A percentile compares a stretch with the other conserved stretches of the same genome.
phyloP scores from a whole-genome alignment of 2,888 invertebrate species.

The Acanthosepion pharaonis region DNA sequence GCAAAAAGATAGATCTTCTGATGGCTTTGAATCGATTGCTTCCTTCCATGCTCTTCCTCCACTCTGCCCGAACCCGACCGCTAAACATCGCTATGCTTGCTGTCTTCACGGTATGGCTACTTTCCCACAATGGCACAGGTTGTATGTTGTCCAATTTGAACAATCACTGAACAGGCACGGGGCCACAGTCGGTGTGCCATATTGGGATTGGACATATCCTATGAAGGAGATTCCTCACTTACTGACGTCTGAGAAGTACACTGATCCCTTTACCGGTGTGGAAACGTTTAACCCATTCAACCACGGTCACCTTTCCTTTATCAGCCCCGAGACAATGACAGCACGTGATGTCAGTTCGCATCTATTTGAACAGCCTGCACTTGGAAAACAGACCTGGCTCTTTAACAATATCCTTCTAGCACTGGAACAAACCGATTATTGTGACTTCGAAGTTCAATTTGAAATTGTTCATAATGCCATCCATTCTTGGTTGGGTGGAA shows the following conservation, averaged over 20 bases:
- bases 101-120: slow-evolving; percentile 58
- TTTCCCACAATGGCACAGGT: slow-evolving; percentile 58
- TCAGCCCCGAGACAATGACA: slow-evolving; percentile 48
- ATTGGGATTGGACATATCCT: slow-evolving; percentile 55
- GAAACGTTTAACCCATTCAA: slow-evolving; percentile 54
- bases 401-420: slow-evolving; percentile 49
- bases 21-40: slow-evolving; percentile 56
- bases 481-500: slow-evolving; percentile 50
- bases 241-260: slow-evolving; percentile 51
- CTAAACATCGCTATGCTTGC: slow-evolving; percentile 54
- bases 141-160: slow-evolving; percentile 57
- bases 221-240: slow-evolving; percentile 50
- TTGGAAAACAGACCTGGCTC: slow-evolving; percentile 47
- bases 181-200: slow-evolving; percentile 55
- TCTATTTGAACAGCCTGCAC: slow-evolving; percentile 47
- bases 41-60: slow-evolving; percentile 56
- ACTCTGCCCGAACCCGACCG: slow-evolving; percentile 55
- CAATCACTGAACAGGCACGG: slow-evolving; percentile 55
- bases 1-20: slow-evolving; percentile 54
- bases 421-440: slow-evolving; percentile 53
- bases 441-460: slow-evolving; percentile 52
- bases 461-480: slow-evolving; percentile 51
- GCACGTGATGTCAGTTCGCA: slow-evolving; percentile 48
- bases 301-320: slow-evolving; percentile 48
- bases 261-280: slow-evolving; percentile 50